These are phyloP conservation scores for Prenolepis imparis DNA, from an alignment of 2,888 invertebrate genomes.

Conservation along the genomic window DNA sequence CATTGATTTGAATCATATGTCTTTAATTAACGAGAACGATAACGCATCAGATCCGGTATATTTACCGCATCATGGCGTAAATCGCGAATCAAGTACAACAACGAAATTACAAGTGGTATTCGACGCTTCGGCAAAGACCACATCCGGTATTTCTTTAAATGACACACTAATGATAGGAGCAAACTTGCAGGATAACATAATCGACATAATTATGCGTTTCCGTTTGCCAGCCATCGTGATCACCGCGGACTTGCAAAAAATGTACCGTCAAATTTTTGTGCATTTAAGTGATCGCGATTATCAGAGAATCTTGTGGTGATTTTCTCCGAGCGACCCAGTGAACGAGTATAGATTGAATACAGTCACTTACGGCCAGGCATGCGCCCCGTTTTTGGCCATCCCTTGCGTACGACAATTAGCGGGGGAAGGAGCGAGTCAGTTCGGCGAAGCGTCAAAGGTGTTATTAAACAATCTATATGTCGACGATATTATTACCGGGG, in stretches of 20 bases:
- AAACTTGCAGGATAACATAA: neutral
- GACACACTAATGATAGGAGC: neutral
- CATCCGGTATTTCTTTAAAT: neutral
- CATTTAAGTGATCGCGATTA: neutral
- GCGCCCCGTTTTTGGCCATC: neutral
- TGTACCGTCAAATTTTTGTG: conserved; percentile 10
- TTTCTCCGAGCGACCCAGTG: neutral
- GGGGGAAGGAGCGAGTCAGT: neutral
- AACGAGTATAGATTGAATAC: neutral
- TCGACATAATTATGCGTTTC: neutral
- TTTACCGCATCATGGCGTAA: neutral
- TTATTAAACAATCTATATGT: neutral
- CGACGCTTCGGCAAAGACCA: neutral
- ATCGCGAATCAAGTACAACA: neutral
- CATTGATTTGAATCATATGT: no score
- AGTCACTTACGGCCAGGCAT: neutral
- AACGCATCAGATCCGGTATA: no score
- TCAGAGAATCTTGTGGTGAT: neutral
- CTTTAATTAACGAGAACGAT: no score
- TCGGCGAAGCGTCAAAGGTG: neutral
- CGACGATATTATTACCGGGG: neutral
- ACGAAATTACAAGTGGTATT: neutral
- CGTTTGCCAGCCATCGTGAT: neutral
- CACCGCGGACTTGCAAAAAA: neutral
- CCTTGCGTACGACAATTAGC: neutral